Evolutionary conservation across 2,888 invertebrate genomes (phyloP), one percentile per base, ranked within the genome.

Genomic region (Plebejus argus): DNA sequence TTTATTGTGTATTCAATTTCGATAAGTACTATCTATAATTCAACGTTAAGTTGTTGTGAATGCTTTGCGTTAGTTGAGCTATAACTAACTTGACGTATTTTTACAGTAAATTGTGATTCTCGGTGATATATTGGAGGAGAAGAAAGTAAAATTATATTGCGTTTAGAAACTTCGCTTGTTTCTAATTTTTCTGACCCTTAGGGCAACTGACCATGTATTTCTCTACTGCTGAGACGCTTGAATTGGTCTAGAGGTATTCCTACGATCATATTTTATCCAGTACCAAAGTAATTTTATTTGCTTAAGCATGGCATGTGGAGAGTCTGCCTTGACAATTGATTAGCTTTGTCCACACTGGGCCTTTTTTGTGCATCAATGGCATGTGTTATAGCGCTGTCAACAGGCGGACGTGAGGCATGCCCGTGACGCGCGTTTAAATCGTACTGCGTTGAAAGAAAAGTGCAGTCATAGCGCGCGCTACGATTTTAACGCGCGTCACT

Each of bases 11-110:
- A 71, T 71, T 71, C 71, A 39, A 39, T 39, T 71, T 35, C 39
- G 66, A 66, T 66, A 71, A 71, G 71, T 39, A 71, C 39, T 20
- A 71, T 39, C 71, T 39, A 71, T 71, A 71, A 71, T 39, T 39
- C 39, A 35, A 3, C 12, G 71, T 39, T 71, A 39, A 39, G n/a
- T 71, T 71, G 71, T 71, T 39, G 39, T 35, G 71, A 39, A 71
- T 39, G 20, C 35, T n/a, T 70, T 39, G 20, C 20, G 35, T 28
- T 33, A 66, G 66, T 66, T 28, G 28, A 66, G 28, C 28, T 66
- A 66, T 28, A 23, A 3, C 15, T 33, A 66, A 28, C 28, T 28
- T 66, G 66, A 66, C 5, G 66, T 33, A 66, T 66, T 66, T 66
- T 66, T 33, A 66, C 28, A 66, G 10, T 66, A 33, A 66, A 66